Conservation (phyloP, 1,140 invertebrate species). For the Microplitis demolitor region DNA sequence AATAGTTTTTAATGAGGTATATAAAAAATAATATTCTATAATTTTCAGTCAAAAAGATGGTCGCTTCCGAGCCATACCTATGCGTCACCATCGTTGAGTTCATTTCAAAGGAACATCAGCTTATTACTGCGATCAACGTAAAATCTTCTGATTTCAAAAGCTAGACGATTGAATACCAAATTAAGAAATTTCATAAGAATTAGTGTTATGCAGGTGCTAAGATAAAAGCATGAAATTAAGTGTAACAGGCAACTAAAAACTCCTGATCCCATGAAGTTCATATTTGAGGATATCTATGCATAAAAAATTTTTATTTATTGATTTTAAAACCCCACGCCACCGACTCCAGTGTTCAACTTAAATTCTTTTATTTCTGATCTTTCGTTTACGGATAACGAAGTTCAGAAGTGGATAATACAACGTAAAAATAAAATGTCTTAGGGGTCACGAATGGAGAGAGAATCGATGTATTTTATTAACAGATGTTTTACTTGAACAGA, state of each 20-base stretch:
- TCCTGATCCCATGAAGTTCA: conserved; percentile 7
- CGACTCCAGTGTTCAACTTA: conserved; percentile 59
- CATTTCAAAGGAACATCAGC: conserved; percentile 45
- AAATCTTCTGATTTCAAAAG: no score
- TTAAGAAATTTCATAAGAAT: no score
- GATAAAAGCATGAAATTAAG: neutral
- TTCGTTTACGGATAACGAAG: conserved; percentile 34
- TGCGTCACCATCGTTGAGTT: conserved; percentile 45
- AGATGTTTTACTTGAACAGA: no score
- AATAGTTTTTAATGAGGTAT: no score
- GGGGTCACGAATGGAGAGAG: no score
- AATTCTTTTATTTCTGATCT: conserved; percentile 46
- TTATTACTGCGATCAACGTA: conserved; percentile 45
- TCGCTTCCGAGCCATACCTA: conserved; percentile 48
- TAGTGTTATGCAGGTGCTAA: no score
- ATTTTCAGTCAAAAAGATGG: conserved; percentile 58
- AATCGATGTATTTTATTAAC: no score
- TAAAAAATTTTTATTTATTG: conserved; percentile 32
- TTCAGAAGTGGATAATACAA: neutral
- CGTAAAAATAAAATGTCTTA: neutral
- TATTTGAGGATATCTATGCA: conserved; percentile 7
- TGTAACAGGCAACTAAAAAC: conserved; percentile 5
- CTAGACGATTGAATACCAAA: no score
- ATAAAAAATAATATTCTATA: neutral
- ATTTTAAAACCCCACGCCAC: conserved; percentile 53